A percentile compares a stretch with the other conserved stretches of the same genome.
These are phyloP conservation scores for Hormiphora californensis DNA, from an alignment of 37 sponge, comb jelly and placozoan species.

Conservation along the genomic window DNA sequence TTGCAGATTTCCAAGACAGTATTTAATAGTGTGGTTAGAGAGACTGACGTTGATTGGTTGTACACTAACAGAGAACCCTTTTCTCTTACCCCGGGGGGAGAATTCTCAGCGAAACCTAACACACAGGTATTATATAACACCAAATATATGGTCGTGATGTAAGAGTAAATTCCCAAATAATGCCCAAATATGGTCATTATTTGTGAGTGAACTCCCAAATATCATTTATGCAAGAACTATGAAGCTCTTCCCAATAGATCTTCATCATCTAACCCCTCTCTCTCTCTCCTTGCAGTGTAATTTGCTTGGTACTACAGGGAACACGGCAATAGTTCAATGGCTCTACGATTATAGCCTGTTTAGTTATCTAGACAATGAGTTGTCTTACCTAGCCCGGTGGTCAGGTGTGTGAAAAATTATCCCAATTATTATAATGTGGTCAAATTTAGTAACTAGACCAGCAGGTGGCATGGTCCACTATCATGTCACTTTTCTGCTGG, in stretches of 20 bases:
- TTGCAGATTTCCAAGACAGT: conserved; percentile 22
- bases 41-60: conserved; percentile 40
- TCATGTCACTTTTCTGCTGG: neutral
- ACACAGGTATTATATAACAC: too few relatives aligned
- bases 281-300: too few relatives aligned
- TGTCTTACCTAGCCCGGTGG: conserved; percentile 7
- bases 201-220: too few relatives aligned
- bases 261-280: too few relatives aligned
- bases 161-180: too few relatives aligned
- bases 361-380: conserved; percentile 33
- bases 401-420: neutral
- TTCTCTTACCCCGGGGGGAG: conserved; percentile 26
- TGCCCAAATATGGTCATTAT: too few relatives aligned
- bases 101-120: conserved; percentile 24
- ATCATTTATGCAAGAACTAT: too few relatives aligned
- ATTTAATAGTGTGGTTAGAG: neutral
- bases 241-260: too few relatives aligned
- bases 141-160: too few relatives aligned
- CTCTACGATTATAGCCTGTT: conserved; percentile 48
- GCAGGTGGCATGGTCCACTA: neutral
- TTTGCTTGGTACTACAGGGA: neutral
- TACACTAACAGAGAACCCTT: conserved; percentile 35
- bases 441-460: too few relatives aligned
- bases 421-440: neutral
- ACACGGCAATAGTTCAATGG: conserved; percentile 30